phyloP scores from a whole-genome alignment of 2,113 vertebrate species.

The Tamias sibiricus region DNA sequence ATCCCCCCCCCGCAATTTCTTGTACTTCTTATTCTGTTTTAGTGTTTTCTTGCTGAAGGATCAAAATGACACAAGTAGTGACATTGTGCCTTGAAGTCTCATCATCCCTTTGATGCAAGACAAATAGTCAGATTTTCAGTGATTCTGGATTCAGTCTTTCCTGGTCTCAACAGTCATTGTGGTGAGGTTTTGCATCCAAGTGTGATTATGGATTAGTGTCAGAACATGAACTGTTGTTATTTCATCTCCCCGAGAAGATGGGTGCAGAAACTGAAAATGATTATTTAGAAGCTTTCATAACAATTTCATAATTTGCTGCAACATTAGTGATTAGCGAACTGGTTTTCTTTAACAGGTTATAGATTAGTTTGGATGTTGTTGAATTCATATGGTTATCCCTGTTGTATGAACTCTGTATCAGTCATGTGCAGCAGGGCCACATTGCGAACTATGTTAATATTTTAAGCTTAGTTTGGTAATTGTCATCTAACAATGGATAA shows the following conservation, averaged over 20 bases:
- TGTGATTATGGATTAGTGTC: background rate
- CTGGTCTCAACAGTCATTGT: background rate
- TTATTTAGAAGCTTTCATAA: background rate
- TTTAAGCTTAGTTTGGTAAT: slow-evolving; percentile 7
- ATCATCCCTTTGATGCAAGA: too few relatives aligned
- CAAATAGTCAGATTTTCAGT: background rate
- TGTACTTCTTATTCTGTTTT: background rate
- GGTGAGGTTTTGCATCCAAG: background rate
- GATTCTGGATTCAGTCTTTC: background rate
- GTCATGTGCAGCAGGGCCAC: background rate
- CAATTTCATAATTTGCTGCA: background rate
- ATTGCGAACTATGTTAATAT: background rate
- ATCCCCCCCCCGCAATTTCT: background rate
- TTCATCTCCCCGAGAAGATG: background rate
- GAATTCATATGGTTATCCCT: background rate
- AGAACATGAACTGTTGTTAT: background rate
- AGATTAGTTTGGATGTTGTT: background rate
- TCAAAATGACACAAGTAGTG: background rate
- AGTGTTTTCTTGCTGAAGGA: background rate
- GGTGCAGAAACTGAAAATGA: background rate
- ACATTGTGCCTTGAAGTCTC: background rate
- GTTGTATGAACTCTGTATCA: background rate
- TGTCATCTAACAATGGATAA: background rate
- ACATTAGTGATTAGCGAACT: background rate
- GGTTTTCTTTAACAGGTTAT: background rate